Evolutionary conservation across 2,113 vertebrate species (phyloP).

Genomic region (Thunnus maccoyii): DNA sequence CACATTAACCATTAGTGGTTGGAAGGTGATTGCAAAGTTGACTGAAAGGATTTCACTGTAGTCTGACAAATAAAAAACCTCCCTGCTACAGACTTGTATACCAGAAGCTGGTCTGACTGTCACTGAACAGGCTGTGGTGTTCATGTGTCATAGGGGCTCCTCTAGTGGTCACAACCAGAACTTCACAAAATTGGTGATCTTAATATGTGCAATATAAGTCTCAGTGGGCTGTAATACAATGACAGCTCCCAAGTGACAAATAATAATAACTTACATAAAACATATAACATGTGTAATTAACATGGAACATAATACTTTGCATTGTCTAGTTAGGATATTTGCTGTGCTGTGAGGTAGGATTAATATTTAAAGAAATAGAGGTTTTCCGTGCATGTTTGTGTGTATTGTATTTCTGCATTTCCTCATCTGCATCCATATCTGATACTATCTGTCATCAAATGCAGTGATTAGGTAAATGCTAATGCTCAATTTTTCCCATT

Average conservation of each 20-base stretch:
- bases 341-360: not conserved
- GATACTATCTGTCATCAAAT: not conserved
- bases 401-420: not conserved
- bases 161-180: slow-evolving; percentile 76
- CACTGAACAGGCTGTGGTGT: not conserved
- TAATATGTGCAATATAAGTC: not conserved
- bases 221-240: not conserved
- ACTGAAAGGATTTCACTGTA: slow-evolving; percentile 31
- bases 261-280: not conserved
- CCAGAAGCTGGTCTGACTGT: slow-evolving; percentile 12
- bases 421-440: not conserved
- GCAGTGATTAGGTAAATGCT: not conserved
- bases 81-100: not conserved
- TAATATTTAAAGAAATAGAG: not conserved
- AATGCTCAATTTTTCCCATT: not conserved
- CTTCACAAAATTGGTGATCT: slow-evolving; percentile 25
- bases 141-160: slow-evolving; percentile 75
- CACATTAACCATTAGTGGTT: slow-evolving; percentile 32
- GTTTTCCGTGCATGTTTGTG: too few species aligned
- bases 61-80: slow-evolving; percentile 20
- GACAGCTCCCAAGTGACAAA: not conserved
- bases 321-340: not conserved
- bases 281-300: not conserved
- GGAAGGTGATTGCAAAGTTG: slow-evolving; percentile 22
- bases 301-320: not conserved